Evolutionary conservation across 2,797 vertebrate species (phyloP).

Genomic region (Threskiornis aethiopicus): DNA sequence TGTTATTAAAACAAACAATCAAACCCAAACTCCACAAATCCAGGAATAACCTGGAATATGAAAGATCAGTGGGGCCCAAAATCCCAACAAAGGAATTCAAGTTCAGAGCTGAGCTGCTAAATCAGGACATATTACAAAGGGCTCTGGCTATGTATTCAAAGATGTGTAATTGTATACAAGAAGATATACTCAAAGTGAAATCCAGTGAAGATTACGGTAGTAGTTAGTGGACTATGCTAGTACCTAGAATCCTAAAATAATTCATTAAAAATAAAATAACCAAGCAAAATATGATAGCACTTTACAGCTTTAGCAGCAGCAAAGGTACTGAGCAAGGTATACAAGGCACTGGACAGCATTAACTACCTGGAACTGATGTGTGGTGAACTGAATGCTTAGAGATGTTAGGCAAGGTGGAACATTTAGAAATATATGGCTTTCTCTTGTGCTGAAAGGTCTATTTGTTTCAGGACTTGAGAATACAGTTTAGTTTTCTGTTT

Average conservation of each 20-base stretch:
- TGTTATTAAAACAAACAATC: background rate
- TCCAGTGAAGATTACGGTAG: background rate
- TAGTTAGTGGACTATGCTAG: background rate
- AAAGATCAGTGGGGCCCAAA: background rate
- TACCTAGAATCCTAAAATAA: background rate
- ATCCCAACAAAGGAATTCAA: background rate
- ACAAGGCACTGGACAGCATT: background rate
- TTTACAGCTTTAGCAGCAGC: background rate
- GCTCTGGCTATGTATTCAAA: background rate
- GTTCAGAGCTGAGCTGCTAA: background rate
- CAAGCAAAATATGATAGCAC: background rate
- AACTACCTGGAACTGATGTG: background rate
- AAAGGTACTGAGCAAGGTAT: background rate
- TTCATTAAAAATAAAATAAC: background rate
- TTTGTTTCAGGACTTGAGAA: background rate
- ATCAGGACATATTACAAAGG: background rate
- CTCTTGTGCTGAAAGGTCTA: background rate
- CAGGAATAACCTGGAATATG: background rate
- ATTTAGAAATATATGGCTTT: background rate
- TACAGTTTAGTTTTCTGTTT: background rate
- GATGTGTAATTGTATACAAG: background rate
- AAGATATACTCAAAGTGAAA: background rate
- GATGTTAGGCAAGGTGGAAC: background rate
- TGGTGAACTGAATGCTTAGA: background rate
- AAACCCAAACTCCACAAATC: background rate